phyloP scores from a whole-genome alignment of 2,888 invertebrate species.

The Doris montereyensis region DNA sequence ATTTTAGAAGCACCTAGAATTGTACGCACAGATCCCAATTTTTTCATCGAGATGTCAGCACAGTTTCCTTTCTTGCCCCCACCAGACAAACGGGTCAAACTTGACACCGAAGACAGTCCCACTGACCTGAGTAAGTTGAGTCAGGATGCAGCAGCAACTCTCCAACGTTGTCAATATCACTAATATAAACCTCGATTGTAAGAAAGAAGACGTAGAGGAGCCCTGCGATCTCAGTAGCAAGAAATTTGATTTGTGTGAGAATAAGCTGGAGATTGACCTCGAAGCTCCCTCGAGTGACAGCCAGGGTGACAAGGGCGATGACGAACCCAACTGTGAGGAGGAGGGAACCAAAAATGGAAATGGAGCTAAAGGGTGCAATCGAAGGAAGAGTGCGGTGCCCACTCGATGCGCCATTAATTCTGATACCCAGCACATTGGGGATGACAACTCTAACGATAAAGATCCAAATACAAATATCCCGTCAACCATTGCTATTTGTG shows the following conservation, averaged over 20 bases:
- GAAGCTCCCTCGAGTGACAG: constrained; percentile 22
- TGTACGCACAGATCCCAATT: constrained; percentile 53
- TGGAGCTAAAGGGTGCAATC: constrained; percentile 51
- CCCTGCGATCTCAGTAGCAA: constrained; percentile 42
- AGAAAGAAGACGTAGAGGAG: too few relatives aligned
- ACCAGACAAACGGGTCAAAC: constrained; percentile 61
- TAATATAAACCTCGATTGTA: too few relatives aligned
- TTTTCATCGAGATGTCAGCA: constrained; percentile 60
- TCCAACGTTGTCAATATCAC: too few relatives aligned
- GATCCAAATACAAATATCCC: constrained; percentile 45
- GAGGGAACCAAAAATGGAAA: constrained; percentile 52
- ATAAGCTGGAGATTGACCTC: constrained; percentile 36
- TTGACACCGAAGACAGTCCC: constrained; percentile 47
- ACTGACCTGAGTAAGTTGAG: constrained; percentile 38
- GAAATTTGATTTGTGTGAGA: constrained; percentile 30
- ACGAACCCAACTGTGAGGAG: constrained; percentile 46
- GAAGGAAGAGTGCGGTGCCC: constrained; percentile 67
- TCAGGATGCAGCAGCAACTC: too few relatives aligned
- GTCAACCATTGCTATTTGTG: too few relatives aligned
- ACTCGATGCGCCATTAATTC: constrained; percentile 64
- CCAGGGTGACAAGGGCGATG: constrained; percentile 16
- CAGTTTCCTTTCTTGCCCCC: constrained; percentile 61
- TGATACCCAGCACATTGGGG: constrained; percentile 55
- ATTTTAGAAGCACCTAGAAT: constrained; percentile 53
- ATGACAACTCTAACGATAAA: constrained; percentile 58